These are phyloP conservation scores for Scaptomyza caliginosa DNA, from an alignment of 2,888 invertebrate species.

Conservation along the genomic window DNA sequence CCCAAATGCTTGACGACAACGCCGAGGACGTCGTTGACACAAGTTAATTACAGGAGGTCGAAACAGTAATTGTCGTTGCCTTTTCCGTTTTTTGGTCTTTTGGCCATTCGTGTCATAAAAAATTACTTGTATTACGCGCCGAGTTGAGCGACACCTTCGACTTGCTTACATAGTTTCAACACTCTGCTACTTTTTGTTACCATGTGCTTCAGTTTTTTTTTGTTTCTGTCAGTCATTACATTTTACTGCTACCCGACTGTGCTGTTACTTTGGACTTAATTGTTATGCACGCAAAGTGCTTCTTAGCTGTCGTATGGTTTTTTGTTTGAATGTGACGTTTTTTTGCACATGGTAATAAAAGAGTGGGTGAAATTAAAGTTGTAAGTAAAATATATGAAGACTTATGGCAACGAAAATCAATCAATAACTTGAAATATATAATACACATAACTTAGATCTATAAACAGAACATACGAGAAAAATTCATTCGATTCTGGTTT, in stretches of 20 bases:
- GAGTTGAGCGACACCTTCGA: slow-evolving; percentile 36
- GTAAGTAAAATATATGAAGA: too few species aligned
- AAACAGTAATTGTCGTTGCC: slow-evolving; percentile 43
- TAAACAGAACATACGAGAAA: too few species aligned
- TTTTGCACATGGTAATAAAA: neutral
- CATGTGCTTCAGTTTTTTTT: slow-evolving; percentile 3
- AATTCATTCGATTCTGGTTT: too few species aligned
- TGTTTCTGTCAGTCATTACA: slow-evolving; percentile 19
- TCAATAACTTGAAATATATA: neutral
- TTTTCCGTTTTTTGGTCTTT: slow-evolving; percentile 19
- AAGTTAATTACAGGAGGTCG: slow-evolving; percentile 61
- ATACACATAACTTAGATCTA: too few species aligned
- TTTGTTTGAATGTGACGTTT: neutral
- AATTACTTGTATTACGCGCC: slow-evolving; percentile 55
- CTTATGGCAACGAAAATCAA: too few species aligned
- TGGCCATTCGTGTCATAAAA: slow-evolving; percentile 49
- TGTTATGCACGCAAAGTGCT: slow-evolving; percentile 52
- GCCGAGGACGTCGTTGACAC: slow-evolving; percentile 46
- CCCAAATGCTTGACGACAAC: slow-evolving; percentile 37
- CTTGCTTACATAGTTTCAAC: slow-evolving; percentile 23
- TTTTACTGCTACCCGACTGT: slow-evolving; percentile 34
- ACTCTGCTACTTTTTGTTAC: neutral
- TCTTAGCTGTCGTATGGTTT: neutral
- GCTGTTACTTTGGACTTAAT: slow-evolving; percentile 56
- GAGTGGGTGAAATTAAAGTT: neutral